phyloP scores from a whole-genome alignment of 2,888 invertebrate genomes.

The Elmis aenea region DNA sequence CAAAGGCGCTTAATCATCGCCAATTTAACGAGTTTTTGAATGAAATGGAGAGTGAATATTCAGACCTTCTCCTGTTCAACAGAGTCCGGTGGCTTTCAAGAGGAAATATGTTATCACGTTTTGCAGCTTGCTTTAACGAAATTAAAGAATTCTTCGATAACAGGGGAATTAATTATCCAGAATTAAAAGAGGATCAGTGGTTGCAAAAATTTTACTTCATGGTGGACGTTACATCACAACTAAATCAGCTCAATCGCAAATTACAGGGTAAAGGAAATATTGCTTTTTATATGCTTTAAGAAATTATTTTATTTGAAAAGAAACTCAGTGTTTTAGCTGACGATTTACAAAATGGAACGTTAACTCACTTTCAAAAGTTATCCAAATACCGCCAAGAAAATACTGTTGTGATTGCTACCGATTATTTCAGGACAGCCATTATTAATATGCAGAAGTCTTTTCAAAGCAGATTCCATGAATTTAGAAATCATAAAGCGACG shows the following conservation, averaged over 20 bases:
- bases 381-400: slow-evolving; percentile 25
- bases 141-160: not conserved
- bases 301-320: slow-evolving; percentile 24
- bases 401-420: slow-evolving; percentile 23
- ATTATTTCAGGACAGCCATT: slow-evolving; percentile 10
- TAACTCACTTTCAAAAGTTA: slow-evolving; percentile 22
- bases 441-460: slow-evolving; percentile 24
- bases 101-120: slow-evolving; percentile 25
- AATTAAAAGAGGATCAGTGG: slow-evolving; percentile 21
- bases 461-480: slow-evolving; percentile 30
- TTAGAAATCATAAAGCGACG: slow-evolving; percentile 30
- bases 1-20: slow-evolving; percentile 29
- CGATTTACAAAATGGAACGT: slow-evolving; percentile 23
- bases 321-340: slow-evolving; percentile 28
- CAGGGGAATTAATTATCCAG: not conserved
- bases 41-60: slow-evolving; percentile 8
- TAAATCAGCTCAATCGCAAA: slow-evolving; percentile 33
- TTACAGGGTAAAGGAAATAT: slow-evolving; percentile 30
- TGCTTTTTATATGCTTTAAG: slow-evolving; percentile 26
- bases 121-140: slow-evolving; percentile 5
- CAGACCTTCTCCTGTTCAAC: slow-evolving; percentile 13
- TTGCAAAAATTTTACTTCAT: slow-evolving; percentile 32
- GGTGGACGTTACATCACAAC: slow-evolving; percentile 29
- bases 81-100: slow-evolving; percentile 20
- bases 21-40: slow-evolving; percentile 27